phyloP scores from a whole-genome alignment of 2,113 vertebrate genomes.

The Mustelus asterias region DNA sequence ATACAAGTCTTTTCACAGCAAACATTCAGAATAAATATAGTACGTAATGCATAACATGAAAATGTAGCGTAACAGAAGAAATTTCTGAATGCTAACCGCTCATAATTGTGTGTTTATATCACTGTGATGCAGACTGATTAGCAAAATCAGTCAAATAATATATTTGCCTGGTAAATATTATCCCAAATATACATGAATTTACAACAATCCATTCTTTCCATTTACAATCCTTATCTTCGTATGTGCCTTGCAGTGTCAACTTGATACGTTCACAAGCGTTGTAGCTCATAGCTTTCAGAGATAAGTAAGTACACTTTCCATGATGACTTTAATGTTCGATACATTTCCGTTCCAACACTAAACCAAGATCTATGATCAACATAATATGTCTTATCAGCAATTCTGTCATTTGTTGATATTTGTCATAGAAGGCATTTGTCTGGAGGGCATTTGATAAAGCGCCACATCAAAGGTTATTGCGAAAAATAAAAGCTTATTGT shows the following conservation, averaged over 20 bases:
- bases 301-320: not conserved
- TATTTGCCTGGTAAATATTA: not conserved
- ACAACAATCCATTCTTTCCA: not conserved
- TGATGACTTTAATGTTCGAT: not conserved
- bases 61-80: not conserved
- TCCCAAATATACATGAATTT: not conserved
- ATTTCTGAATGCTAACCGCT: not conserved
- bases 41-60: not conserved
- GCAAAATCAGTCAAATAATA: not conserved
- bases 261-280: not conserved
- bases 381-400: not conserved
- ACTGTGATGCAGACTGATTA: not conserved
- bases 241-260: not conserved
- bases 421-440: not conserved
- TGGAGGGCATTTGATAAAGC: too few species aligned
- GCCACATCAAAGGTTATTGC: too few species aligned
- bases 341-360: not conserved
- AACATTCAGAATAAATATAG: not conserved
- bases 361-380: not conserved
- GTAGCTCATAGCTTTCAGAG: not conserved
- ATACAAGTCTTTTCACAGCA: not conserved
- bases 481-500: too few species aligned
- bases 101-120: not conserved
- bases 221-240: not conserved
- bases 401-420: not conserved